These are phyloP conservation scores for Drosophila barbarae DNA, from an alignment of 2,888 invertebrate genomes.

Conservation along the genomic window DNA sequence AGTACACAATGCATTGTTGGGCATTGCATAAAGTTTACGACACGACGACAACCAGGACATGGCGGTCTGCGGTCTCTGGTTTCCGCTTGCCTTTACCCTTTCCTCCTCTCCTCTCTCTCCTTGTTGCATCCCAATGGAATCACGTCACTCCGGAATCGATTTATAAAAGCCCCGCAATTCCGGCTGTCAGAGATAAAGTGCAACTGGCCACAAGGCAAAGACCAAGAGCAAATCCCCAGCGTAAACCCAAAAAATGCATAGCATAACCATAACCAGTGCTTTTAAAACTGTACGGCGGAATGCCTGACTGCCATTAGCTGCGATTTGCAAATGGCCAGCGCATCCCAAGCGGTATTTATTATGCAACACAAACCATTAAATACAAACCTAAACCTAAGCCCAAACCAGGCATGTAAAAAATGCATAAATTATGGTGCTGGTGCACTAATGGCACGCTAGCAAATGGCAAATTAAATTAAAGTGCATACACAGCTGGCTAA, in stretches of 20 bases:
- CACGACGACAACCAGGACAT: constrained; percentile 36
- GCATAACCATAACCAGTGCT: constrained; percentile 17
- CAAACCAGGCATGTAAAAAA: constrained; percentile 15
- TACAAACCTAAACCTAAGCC: constrained; percentile 3
- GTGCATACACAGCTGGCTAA: constrained; percentile 45
- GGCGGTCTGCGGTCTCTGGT: constrained; percentile 27
- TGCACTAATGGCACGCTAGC: constrained; percentile 43
- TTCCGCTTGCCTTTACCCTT: constrained; percentile 19
- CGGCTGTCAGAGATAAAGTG: constrained; percentile 29
- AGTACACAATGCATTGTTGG: constrained; percentile 52
- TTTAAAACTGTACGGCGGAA: not conserved
- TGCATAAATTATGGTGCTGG: constrained; percentile 57
- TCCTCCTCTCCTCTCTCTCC: not conserved
- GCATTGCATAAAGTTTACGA: constrained; percentile 50
- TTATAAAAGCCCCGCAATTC: constrained; percentile 41
- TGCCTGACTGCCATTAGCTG: constrained; percentile 49
- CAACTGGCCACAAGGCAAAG: constrained; percentile 4
- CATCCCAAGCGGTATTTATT: constrained; percentile 29
- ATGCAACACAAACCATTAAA: constrained; percentile 32
- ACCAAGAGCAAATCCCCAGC: constrained; percentile 13
- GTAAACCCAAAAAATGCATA: constrained; percentile 48
- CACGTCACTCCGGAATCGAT: constrained; percentile 49
- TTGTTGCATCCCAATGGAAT: constrained; percentile 26
- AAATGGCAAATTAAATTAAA: constrained; percentile 58
- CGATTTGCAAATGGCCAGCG: constrained; percentile 29